Base-by-base conservation (phyloP, 2,113 vertebrate genomes). In the Nettapus auritus region DNA sequence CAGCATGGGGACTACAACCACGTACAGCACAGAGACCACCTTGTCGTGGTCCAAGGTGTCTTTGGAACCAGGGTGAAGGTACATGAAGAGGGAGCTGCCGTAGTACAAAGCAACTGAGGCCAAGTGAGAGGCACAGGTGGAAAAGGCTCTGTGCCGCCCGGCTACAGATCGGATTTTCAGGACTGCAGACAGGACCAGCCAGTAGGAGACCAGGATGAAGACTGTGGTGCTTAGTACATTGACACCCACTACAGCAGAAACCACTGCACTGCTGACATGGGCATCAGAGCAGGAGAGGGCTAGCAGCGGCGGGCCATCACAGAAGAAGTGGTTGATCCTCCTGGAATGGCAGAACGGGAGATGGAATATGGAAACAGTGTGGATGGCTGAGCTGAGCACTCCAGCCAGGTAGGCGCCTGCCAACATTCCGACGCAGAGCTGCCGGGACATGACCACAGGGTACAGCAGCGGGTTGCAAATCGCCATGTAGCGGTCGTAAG, bases 381-480 rank as follows among this genome's bases (percentile, higher is more conserved):
- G 68, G 8, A 92, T 60, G 36, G 80, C 50, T 25, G 95, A 92
- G 83, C 88, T 95, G 46, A 95, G 8, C 46, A 87, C 48, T 5
- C 95, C 94, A 3, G 66, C 87, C 16, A 63, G 21, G 28, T 96
- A 96, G 23, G 92, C 87, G 20, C 67, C 86, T 10, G 40, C 44
- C 34, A 92, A 18, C 86, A 97, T 71, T 26, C 80, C 76, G 13
- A 33, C 2, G 3, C 92, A 96, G 22, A 93, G 31, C 8, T 42
- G 74, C 21, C 36, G 90, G 29, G 96, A 90, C 96, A 97, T 96
- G 63, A 48, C 28, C 52, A 77, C 19, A 2, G 83, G 4, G 76
- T 97, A 97, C 40, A 95, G 84, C 6, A 96, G 60, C 1, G 93
- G 95, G 17, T 78, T 91, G 23, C 94, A 97, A 53, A 96, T 31